phyloP scores from a whole-genome alignment of 2,888 invertebrate species.

The Polymixis flavicincta region DNA sequence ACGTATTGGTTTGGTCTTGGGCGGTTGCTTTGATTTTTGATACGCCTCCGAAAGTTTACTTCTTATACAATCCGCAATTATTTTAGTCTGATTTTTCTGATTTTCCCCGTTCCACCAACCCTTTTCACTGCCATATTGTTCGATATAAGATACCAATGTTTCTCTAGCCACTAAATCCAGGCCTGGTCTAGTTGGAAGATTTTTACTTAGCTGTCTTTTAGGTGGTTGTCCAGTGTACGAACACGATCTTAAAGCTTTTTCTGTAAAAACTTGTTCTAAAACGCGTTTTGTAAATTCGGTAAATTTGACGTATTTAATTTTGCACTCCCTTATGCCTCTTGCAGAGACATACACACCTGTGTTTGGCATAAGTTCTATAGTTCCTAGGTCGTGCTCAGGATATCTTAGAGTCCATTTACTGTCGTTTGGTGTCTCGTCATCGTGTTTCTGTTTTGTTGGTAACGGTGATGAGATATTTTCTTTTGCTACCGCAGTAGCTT shows the following conservation, averaged over 20 bases:
- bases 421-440: neutral
- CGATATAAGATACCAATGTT: slow-evolving; percentile 2
- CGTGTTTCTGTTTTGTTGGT: neutral
- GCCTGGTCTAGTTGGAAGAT: neutral
- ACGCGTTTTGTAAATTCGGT: neutral
- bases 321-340: neutral
- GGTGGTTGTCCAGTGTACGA: neutral
- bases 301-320: neutral
- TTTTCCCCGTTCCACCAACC: neutral
- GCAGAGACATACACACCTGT: slow-evolving; percentile 12
- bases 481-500: neutral
- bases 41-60: neutral
- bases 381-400: neutral
- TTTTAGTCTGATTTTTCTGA: neutral
- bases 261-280: neutral
- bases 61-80: neutral
- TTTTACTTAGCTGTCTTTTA: neutral
- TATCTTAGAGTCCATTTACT: slow-evolving; percentile 4
- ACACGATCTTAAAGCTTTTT: slow-evolving; percentile 2
- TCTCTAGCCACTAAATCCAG: slow-evolving; percentile 9
- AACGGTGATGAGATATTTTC: neutral
- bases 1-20: neutral
- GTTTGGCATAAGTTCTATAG: slow-evolving; percentile 3
- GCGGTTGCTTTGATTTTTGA: neutral
- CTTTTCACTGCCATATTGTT: neutral